Evolutionary conservation across 1,140 invertebrate species (phyloP).

Genomic region (Drosophila pallidifrons): DNA sequence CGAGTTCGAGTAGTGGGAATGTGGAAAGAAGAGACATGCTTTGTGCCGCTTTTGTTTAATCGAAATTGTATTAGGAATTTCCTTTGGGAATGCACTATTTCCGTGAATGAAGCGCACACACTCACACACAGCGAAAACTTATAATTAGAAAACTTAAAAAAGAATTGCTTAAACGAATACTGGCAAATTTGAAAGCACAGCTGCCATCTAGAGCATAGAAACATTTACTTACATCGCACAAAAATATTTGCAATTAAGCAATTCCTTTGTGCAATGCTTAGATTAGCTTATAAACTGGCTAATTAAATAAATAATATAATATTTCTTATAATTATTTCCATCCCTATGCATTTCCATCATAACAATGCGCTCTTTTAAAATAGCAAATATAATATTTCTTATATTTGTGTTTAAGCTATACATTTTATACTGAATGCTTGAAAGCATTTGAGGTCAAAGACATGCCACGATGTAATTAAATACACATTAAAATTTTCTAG

Average conservation of each 20-base stretch:
- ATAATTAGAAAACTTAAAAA: constrained; percentile 33
- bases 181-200: too few relatives aligned
- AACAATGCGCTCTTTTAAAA: too few relatives aligned
- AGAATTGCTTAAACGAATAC: background rate
- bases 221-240: too few relatives aligned
- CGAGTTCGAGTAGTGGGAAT: background rate
- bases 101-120: background rate
- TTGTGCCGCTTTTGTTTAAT: constrained; percentile 34
- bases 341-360: too few relatives aligned
- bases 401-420: too few relatives aligned
- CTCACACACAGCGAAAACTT: constrained; percentile 23
- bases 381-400: too few relatives aligned
- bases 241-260: too few relatives aligned
- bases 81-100: constrained; percentile 8
- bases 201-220: too few relatives aligned
- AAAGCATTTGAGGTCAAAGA: background rate
- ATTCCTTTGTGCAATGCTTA: too few relatives aligned
- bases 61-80: constrained; percentile 42
- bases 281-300: too few relatives aligned
- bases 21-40: background rate
- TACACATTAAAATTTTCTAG: background rate
- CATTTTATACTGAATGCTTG: background rate
- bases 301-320: too few relatives aligned
- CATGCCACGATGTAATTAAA: background rate
- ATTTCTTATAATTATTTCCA: too few relatives aligned